These are phyloP conservation scores for Sinhomidia bicolor DNA, from an alignment of 2,888 invertebrate genomes.

Conservation along the genomic window DNA sequence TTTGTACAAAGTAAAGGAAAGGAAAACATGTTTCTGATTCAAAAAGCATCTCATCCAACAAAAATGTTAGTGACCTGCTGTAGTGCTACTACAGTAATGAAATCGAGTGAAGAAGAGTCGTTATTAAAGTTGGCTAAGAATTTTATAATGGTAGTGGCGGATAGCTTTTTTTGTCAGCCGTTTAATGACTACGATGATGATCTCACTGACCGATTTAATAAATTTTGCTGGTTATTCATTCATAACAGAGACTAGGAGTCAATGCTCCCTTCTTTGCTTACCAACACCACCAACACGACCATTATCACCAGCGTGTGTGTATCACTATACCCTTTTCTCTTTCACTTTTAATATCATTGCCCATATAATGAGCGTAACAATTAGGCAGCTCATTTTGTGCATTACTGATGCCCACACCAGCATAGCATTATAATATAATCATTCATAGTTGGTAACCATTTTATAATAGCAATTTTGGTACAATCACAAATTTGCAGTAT, in stretches of 20 bases:
- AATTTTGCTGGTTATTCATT: slow-evolving; percentile 57
- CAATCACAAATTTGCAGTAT: background rate
- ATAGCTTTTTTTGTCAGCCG: slow-evolving; percentile 48
- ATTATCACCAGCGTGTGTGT: background rate
- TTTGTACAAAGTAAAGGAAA: background rate
- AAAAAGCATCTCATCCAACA: slow-evolving; percentile 20
- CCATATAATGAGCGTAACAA: slow-evolving; percentile 17
- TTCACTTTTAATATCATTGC: slow-evolving; percentile 64
- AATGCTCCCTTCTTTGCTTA: slow-evolving; percentile 51
- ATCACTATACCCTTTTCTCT: slow-evolving; percentile 50
- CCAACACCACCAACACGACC: background rate
- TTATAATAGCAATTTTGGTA: background rate
- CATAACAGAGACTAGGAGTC: slow-evolving; percentile 46
- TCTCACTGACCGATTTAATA: slow-evolving; percentile 68
- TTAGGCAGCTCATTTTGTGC: slow-evolving; percentile 3
- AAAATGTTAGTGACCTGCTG: slow-evolving; percentile 65
- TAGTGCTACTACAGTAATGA: background rate
- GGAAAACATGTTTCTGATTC: slow-evolving; percentile 52
- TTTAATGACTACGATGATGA: slow-evolving; percentile 43
- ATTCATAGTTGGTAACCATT: too few species aligned
- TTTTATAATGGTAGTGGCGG: slow-evolving; percentile 26
- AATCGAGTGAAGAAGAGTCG: background rate
- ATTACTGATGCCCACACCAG: slow-evolving; percentile 10
- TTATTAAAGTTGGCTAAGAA: background rate
- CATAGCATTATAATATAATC: too few species aligned